Evolutionary conservation across 2,113 vertebrate species (phyloP).

Genomic region (Chitala chitala): DNA sequence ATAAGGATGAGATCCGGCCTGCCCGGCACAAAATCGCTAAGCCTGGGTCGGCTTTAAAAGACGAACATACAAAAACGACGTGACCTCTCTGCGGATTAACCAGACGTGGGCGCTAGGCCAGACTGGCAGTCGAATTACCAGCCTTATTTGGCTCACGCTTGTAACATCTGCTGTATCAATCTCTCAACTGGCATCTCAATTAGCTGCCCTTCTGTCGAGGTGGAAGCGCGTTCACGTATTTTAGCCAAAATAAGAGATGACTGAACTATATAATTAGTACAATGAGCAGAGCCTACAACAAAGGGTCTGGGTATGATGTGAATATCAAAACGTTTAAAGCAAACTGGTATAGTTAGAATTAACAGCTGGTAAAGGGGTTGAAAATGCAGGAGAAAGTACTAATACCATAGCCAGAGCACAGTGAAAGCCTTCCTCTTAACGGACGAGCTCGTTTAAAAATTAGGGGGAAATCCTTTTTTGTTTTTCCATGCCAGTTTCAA

Average conservation of each 20-base stretch:
- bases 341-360: background rate
- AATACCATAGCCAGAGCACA: too few relatives aligned
- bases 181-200: constrained; percentile 14
- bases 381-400: background rate
- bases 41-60: background rate
- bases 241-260: background rate
- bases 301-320: background rate
- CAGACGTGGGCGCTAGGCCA: background rate
- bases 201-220: constrained; percentile 13
- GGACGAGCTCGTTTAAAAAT: too few relatives aligned
- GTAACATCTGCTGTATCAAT: constrained; percentile 12
- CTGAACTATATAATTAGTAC: background rate
- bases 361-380: background rate
- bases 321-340: background rate
- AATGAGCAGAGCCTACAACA: background rate
- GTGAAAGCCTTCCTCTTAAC: too few relatives aligned
- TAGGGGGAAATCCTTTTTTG: too few relatives aligned
- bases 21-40: background rate
- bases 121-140: constrained; percentile 2
- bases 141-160: background rate
- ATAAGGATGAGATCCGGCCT: background rate
- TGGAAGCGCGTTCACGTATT: background rate
- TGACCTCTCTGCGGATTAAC: background rate
- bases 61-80: background rate
- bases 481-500: background rate